A percentile compares a stretch with the other conserved stretches of the same genome.
Conservation (phyloP, 2,113 vertebrate species). For the Otis tarda region DNA sequence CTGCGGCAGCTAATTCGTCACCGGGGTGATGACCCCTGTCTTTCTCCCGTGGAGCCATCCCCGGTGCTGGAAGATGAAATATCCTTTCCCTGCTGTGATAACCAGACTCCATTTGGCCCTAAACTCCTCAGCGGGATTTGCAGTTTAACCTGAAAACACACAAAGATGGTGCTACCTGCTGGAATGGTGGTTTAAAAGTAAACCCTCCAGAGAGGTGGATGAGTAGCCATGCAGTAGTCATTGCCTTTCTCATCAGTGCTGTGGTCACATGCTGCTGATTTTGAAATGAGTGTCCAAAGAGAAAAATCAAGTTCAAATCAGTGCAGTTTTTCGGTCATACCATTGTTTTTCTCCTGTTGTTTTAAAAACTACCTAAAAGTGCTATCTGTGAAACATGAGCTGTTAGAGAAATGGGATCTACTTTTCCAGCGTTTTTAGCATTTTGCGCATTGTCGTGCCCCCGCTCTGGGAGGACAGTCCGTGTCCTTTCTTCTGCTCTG, state of each 20-base stretch:
- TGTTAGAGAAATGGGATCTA: neutral
- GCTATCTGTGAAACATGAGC: neutral
- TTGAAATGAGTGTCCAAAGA: neutral
- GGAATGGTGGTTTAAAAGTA: neutral
- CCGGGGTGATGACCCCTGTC: neutral
- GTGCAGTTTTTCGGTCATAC: neutral
- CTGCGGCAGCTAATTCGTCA: neutral
- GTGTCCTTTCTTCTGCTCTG: neutral
- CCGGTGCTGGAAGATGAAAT: neutral
- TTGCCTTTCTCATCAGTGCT: neutral
- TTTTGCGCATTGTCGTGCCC: neutral
- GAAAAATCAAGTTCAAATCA: neutral
- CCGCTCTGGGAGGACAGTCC: neutral
- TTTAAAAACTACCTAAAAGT: neutral
- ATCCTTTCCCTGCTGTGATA: slow-evolving; percentile 9
- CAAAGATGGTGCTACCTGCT: neutral
- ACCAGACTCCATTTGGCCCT: neutral
- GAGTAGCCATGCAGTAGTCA: neutral
- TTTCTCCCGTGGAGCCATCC: neutral
- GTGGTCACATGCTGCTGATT: neutral
- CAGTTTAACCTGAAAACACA: neutral
- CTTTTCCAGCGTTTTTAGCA: neutral
- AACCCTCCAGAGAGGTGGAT: neutral
- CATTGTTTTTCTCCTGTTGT: neutral
- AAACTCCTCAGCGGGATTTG: neutral